Base-by-base conservation (phyloP, 2,888 invertebrate genomes). In the Drosophila fungiperda region DNA sequence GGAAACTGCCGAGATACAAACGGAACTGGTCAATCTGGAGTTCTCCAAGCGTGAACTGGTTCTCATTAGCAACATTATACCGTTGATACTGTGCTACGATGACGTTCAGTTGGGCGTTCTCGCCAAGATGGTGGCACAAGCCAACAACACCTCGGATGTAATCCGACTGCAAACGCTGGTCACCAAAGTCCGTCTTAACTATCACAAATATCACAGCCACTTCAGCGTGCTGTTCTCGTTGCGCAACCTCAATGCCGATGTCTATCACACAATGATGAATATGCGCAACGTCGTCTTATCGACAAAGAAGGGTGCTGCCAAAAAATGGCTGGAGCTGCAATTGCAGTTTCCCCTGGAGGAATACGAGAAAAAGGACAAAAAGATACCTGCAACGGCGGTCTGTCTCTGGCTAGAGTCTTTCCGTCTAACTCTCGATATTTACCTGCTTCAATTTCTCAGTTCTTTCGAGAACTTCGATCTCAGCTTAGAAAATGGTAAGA, bases 21-120 rank as follows among this genome's bases (percentile, higher is more conserved):
- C 91, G 12, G 91, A 91, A 33, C 76, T 88, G 11, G 71, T 93
- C 0, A 77, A 71, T 38, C 4, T 92, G 2, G 91, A 92, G 64
- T 92, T 92, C 60, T 91, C 92, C 0, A 93, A 92, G 72, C 85
- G 86, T 1, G 92, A 93, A 54, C 49, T 93, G 0, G 80, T 89
- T 8, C 63, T 84, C 0, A 57, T 74, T 2, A 55, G 73, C 2
- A 83, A 81, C 8, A 49, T 92, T 4, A n/a, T 87, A 0, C 67
- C 76, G 0, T 38, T 83, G 0, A 72, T 88, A 1, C 7, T 65
- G 0, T 60, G 53, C 15, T 90, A 80, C 23, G 67, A 83, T 20
- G 50, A 42, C 3, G 35, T 40, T 0, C 65, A 73, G 7, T 48
- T 87, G 1, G 36, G 52, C 4, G 59, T 36, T 0, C 35, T 87